Evolutionary conservation across 2,888 invertebrate genomes (phyloP).

Genomic region (Ischnus inquisitorius): DNA sequence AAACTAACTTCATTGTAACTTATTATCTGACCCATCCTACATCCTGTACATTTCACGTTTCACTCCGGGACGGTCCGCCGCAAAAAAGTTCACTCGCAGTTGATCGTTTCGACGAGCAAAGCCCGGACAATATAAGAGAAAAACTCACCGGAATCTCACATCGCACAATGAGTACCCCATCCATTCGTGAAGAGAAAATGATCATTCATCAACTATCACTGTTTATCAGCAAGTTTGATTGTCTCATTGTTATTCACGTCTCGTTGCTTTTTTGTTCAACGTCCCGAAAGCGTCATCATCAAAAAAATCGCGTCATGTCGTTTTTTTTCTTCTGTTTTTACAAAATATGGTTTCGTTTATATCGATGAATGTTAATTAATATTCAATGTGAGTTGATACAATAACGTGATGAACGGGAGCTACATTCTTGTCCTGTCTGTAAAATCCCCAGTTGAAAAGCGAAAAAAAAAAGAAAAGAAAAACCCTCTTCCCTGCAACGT

Average conservation of each 20-base stretch:
- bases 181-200: background rate
- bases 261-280: slow-evolving; percentile 51
- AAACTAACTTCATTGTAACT: slow-evolving; percentile 64
- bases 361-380: slow-evolving; percentile 54
- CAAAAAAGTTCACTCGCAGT: background rate
- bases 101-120: background rate
- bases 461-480: slow-evolving; percentile 13
- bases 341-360: slow-evolving; percentile 13
- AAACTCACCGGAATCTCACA: slow-evolving; percentile 18
- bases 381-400: slow-evolving; percentile 46
- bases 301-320: slow-evolving; percentile 44
- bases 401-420: slow-evolving; percentile 34
- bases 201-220: slow-evolving; percentile 8
- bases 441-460: slow-evolving; percentile 3
- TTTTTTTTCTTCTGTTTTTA: slow-evolving; percentile 10
- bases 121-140: background rate
- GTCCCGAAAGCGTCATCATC: slow-evolving; percentile 37
- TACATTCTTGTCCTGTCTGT: slow-evolving; percentile 27
- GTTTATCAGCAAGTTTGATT: slow-evolving; percentile 16
- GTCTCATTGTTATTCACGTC: slow-evolving; percentile 41
- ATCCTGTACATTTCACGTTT: slow-evolving; percentile 36
- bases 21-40: slow-evolving; percentile 48
- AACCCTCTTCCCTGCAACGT: slow-evolving; percentile 54
- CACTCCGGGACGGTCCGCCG: background rate
- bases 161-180: background rate